Evolutionary conservation across 2,888 invertebrate species (phyloP).

Genomic region (Vannuccia rotundouncinata): DNA sequence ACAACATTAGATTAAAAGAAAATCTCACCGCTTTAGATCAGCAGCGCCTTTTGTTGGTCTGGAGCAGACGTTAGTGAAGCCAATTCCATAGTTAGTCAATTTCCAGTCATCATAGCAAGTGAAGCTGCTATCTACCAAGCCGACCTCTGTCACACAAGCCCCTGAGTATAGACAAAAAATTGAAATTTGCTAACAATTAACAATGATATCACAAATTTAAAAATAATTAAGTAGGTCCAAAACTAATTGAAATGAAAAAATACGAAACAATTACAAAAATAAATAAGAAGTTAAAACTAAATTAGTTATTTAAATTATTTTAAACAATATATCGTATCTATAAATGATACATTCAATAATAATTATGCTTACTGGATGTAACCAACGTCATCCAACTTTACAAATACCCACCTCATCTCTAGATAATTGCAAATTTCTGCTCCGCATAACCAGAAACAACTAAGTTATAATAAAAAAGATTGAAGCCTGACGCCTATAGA

Average conservation of each 20-base stretch:
- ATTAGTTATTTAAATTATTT: no score
- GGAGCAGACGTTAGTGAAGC: constrained; percentile 94
- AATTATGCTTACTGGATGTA: no score
- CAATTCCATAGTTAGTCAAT: constrained; percentile 83
- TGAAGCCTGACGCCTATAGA: no score
- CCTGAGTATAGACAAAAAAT: background rate
- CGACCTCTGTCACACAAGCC: constrained; percentile 33
- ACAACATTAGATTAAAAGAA: background rate
- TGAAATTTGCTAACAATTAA: background rate
- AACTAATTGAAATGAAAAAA: constrained; percentile 5
- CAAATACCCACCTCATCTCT: no score
- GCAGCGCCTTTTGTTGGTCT: constrained; percentile 91
- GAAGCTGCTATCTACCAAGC: constrained; percentile 63
- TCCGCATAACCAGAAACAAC: no score
- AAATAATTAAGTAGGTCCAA: constrained; percentile 39
- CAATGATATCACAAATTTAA: background rate
- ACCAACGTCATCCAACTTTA: no score
- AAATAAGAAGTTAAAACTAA: no score
- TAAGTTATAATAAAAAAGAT: no score
- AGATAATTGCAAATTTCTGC: no score
- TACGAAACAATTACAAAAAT: no score
- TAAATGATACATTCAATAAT: no score
- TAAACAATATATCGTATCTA: no score
- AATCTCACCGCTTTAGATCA: constrained; percentile 66
- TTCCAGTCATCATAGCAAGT: constrained; percentile 91